A percentile compares a stretch with the other conserved stretches of the same genome.
Conservation (phyloP, 1,140 invertebrate species). For the Drosophila kohkoa region DNA sequence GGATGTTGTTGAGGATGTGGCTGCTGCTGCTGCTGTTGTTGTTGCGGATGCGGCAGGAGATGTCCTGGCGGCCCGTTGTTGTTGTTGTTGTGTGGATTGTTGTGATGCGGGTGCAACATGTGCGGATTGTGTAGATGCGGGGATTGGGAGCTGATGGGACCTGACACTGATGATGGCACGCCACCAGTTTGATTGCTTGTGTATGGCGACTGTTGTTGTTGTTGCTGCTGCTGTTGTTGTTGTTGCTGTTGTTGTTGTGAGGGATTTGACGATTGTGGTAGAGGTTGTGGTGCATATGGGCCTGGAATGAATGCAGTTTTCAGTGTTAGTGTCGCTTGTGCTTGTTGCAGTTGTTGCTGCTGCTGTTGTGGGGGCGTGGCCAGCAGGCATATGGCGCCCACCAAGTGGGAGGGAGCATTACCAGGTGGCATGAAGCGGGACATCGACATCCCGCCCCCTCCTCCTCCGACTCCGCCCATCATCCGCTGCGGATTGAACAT, state of each 20-base stretch:
- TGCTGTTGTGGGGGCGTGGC: slow-evolving; percentile 12
- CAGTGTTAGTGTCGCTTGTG: slow-evolving; percentile 48
- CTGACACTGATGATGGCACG: slow-evolving; percentile 19
- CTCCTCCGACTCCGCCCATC: slow-evolving; percentile 22
- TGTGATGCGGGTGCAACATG: slow-evolving; percentile 60
- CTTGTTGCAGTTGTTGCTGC: slow-evolving; percentile 33
- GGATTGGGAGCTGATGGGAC: slow-evolving; percentile 35
- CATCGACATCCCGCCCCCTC: slow-evolving; percentile 45
- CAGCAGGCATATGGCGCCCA: too few relatives aligned
- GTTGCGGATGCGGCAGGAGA: slow-evolving; percentile 60
- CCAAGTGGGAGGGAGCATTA: slow-evolving; percentile 48
- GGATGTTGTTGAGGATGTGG: slow-evolving; percentile 41
- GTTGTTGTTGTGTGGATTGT: slow-evolving; percentile 19
- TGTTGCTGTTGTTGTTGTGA: slow-evolving; percentile 53
- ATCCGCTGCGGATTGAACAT: slow-evolving; percentile 61
- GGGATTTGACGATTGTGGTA: slow-evolving; percentile 66
- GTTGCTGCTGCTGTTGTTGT: slow-evolving; percentile 43
- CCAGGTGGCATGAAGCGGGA: slow-evolving; percentile 61
- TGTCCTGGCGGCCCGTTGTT: slow-evolving; percentile 42
- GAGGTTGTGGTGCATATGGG: slow-evolving; percentile 66
- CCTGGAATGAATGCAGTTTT: slow-evolving; percentile 74
- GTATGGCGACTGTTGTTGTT: slow-evolving; percentile 59
- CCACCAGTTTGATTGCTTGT: slow-evolving; percentile 49
- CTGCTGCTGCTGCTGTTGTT: slow-evolving; percentile 41
- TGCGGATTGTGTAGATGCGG: slow-evolving; percentile 66